phyloP scores from a whole-genome alignment of 2,888 invertebrate species.

The Nemurella pictetii region DNA sequence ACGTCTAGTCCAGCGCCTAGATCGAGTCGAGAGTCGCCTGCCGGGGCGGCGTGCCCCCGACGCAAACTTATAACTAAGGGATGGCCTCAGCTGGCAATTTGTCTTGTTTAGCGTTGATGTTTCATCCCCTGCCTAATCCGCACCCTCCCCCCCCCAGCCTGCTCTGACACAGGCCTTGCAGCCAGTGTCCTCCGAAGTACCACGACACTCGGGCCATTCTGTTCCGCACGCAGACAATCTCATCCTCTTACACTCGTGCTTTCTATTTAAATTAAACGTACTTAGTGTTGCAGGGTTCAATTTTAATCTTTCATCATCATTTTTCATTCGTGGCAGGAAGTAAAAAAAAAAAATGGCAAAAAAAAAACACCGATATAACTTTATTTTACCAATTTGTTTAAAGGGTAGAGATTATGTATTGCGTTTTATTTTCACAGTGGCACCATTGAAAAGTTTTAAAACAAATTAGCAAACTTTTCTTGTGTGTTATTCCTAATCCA shows the following conservation, averaged over 20 bases:
- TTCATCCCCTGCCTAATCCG: neutral
- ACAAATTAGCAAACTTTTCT: neutral
- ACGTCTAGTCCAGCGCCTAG: neutral
- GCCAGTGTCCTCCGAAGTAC: neutral
- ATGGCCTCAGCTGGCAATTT: constrained; percentile 33
- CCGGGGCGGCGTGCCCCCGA: constrained; percentile 4
- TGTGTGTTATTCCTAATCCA: neutral
- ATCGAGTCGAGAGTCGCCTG: neutral
- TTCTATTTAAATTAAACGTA: neutral
- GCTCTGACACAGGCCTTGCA: neutral
- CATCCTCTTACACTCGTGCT: neutral
- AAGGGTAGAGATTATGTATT: neutral
- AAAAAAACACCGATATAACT: neutral
- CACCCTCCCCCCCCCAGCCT: constrained; percentile 16
- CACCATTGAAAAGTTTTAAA: neutral
- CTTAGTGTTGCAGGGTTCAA: neutral
- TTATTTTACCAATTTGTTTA: neutral
- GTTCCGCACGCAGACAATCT: neutral
- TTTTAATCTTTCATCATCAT: neutral
- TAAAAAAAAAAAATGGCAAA: neutral
- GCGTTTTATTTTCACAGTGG: neutral
- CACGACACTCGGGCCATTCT: neutral
- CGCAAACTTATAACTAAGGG: constrained; percentile 14
- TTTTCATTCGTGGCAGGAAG: neutral
- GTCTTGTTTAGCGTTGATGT: constrained; percentile 39